A percentile compares a stretch with the other conserved stretches of the same genome.
Conservation (phyloP, 2,797 vertebrate genomes). For the Microchirus variegatus region DNA sequence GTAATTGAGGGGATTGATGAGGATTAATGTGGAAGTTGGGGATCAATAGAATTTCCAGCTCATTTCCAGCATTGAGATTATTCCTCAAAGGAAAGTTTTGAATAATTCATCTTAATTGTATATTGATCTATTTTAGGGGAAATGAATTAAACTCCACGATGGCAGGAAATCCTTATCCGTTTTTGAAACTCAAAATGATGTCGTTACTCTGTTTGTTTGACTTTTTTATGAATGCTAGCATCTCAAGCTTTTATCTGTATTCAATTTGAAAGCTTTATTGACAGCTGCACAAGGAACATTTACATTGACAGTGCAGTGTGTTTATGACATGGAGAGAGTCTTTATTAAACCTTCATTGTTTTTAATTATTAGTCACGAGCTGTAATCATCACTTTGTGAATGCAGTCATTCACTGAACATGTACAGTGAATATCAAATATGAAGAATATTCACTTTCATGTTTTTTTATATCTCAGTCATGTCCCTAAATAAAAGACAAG, state of each 20-base stretch:
- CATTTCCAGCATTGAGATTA: constrained; percentile 57
- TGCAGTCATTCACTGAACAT: too few species aligned
- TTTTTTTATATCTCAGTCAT: too few species aligned
- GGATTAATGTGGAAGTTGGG: constrained; percentile 48
- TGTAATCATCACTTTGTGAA: too few species aligned
- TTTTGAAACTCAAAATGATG: constrained; percentile 25
- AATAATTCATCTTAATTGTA: constrained; percentile 63
- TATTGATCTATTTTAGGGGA: constrained; percentile 45
- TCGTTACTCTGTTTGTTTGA: constrained; percentile 15
- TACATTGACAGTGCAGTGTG: too few species aligned
- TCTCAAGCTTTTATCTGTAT: not conserved
- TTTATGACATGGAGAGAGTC: too few species aligned
- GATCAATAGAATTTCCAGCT: constrained; percentile 62
- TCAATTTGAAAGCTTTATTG: too few species aligned
- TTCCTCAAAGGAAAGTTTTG: constrained; percentile 47
- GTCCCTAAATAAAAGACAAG: too few species aligned
- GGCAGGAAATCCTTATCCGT: constrained; percentile 40
- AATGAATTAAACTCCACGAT: constrained; percentile 25
- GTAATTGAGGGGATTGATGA: constrained; percentile 55
- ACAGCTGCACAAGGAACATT: too few species aligned
- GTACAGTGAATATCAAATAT: too few species aligned
- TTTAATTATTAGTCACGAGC: too few species aligned
- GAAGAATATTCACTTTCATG: too few species aligned
- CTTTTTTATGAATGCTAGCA: constrained; percentile 8
- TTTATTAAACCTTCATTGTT: too few species aligned